Evolutionary conservation across 2,797 vertebrate genomes (phyloP).

Genomic region (Enteromius fasciolatus): DNA sequence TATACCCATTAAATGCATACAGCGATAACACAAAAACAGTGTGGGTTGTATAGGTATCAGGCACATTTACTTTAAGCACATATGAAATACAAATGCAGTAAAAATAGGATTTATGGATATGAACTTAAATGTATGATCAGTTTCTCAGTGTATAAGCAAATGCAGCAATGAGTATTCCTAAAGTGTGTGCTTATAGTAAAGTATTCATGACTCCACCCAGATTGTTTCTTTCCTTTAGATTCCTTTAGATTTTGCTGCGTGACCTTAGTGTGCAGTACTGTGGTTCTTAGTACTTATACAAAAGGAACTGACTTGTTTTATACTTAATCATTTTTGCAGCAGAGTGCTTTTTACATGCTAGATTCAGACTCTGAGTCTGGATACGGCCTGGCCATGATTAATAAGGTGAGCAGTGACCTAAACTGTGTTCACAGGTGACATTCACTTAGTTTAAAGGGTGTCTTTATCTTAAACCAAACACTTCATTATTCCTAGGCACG

Average conservation of each 20-base stretch:
- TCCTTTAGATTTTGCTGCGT: not conserved
- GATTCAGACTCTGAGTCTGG: constrained; percentile 14
- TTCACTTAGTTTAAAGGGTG: constrained; percentile 17
- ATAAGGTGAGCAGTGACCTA: constrained; percentile 22
- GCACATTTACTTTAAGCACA: not conserved
- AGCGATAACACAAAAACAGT: not conserved
- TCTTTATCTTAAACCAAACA: constrained; percentile 71
- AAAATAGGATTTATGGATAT: no score
- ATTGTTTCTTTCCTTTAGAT: not conserved
- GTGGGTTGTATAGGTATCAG: not conserved
- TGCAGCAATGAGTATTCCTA: not conserved
- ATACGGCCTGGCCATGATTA: constrained; percentile 53
- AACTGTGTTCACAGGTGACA: constrained; percentile 12
- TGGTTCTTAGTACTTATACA: not conserved
- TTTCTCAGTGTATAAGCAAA: not conserved
- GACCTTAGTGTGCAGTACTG: not conserved
- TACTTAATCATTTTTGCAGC: not conserved
- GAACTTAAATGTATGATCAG: no score
- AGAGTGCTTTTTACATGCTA: constrained; percentile 31
- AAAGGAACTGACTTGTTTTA: not conserved
- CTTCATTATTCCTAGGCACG: constrained; percentile 66
- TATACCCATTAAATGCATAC: not conserved
- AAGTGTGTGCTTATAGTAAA: not conserved
- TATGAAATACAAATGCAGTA: not conserved
- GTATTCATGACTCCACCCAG: not conserved